phyloP scores from a whole-genome alignment of 2,113 vertebrate genomes.

The Columba janthina region DNA sequence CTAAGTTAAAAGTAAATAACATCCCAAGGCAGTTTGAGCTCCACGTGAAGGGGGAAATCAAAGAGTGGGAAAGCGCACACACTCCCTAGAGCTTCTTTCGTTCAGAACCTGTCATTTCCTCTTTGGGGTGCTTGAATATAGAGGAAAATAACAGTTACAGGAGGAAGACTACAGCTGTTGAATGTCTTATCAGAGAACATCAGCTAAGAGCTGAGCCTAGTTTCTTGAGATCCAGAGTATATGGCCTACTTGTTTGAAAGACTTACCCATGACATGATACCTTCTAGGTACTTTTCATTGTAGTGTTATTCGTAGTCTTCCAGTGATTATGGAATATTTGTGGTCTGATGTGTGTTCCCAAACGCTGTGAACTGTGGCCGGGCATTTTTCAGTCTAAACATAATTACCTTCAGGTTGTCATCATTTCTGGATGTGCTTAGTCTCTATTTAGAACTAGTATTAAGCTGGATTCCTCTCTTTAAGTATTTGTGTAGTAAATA shows the following conservation, averaged over 20 bases:
- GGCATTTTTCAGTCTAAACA: slow-evolving; percentile 13
- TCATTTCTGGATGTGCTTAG: neutral
- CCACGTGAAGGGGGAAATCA: slow-evolving; percentile 58
- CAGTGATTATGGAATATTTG: slow-evolving; percentile 1
- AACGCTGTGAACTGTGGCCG: neutral
- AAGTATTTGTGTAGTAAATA: neutral
- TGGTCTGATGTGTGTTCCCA: neutral
- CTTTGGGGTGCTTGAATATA: slow-evolving; percentile 4
- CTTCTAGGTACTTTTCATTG: neutral
- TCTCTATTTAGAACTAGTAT: neutral
- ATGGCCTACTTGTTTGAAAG: neutral
- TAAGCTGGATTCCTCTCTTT: neutral
- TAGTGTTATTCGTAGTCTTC: neutral
- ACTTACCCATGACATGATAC: neutral
- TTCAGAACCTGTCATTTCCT: slow-evolving; percentile 57
- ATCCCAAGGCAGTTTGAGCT: slow-evolving; percentile 53
- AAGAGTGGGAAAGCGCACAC: slow-evolving; percentile 32
- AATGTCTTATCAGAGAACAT: neutral
- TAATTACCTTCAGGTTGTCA: slow-evolving; percentile 4
- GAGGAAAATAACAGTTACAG: neutral
- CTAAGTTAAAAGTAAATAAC: slow-evolving; percentile 56
- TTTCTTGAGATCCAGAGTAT: neutral
- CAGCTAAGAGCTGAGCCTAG: neutral
- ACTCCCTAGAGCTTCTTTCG: slow-evolving; percentile 54
- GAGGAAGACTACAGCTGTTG: neutral